A percentile compares a stretch with the other conserved stretches of the same genome.
phyloP scores from a whole-genome alignment of 2,797 vertebrate species.

The Cirrhinus mrigala region DNA sequence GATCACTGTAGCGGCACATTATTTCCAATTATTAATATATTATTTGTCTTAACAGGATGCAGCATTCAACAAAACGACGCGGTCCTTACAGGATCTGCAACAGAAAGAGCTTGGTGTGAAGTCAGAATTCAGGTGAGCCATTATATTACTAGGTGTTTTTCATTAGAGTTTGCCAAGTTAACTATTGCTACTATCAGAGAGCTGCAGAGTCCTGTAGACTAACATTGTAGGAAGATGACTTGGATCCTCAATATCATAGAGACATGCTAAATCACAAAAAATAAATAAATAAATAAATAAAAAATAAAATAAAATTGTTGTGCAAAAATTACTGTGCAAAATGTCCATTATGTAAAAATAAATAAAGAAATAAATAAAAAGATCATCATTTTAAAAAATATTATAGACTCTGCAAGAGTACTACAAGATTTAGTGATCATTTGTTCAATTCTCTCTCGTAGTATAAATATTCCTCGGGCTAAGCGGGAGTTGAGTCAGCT shows the following conservation, averaged over 20 bases:
- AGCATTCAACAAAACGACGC: slow-evolving; percentile 94
- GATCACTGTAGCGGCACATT: background rate
- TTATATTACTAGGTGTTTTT: background rate
- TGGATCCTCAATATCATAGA: background rate
- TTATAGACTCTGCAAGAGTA: too few relatives aligned
- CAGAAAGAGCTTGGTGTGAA: slow-evolving; percentile 95
- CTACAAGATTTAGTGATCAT: background rate
- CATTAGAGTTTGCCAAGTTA: background rate
- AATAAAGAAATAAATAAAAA: background rate
- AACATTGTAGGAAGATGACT: background rate
- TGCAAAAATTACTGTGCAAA: background rate
- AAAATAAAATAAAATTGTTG: too few relatives aligned
- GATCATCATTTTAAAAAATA: background rate
- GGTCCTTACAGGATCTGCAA: slow-evolving; percentile 95
- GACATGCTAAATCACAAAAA: background rate
- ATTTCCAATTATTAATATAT: background rate
- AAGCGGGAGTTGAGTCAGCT: slow-evolving; percentile 91
- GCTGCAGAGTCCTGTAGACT: too few relatives aligned
- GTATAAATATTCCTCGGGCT: slow-evolving; percentile 92
- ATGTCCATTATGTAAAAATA: background rate
- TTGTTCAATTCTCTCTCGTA: slow-evolving; percentile 60
- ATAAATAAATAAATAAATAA: too few relatives aligned
- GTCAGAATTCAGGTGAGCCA: slow-evolving; percentile 90
- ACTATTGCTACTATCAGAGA: too few relatives aligned
- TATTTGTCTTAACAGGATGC: slow-evolving; percentile 84